phyloP scores from a whole-genome alignment of 2,888 invertebrate species.

The Coenonympha glycerion region DNA sequence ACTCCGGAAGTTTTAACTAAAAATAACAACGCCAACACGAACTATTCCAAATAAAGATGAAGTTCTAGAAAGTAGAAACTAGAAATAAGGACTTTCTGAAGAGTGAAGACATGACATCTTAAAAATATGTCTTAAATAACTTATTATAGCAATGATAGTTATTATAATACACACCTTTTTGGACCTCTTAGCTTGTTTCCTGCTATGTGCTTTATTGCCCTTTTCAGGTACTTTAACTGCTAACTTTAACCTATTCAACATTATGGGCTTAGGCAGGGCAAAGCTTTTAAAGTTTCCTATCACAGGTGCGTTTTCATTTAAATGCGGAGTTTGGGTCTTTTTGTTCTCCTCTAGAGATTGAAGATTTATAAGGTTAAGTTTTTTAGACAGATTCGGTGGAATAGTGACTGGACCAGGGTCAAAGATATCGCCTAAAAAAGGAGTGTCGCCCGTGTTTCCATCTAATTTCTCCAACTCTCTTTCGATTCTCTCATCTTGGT shows the following conservation, averaged over 20 bases:
- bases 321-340: slow-evolving; percentile 34
- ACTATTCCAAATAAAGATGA: too few relatives aligned
- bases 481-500: slow-evolving; percentile 59
- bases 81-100: too few relatives aligned
- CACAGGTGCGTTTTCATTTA: slow-evolving; percentile 55
- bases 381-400: slow-evolving; percentile 46
- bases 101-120: slow-evolving; percentile 9
- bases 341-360: slow-evolving; percentile 42
- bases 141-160: slow-evolving; percentile 4
- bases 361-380: slow-evolving; percentile 52
- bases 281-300: slow-evolving; percentile 73
- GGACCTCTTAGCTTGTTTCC: slow-evolving; percentile 46
- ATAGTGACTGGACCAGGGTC: slow-evolving; percentile 60
- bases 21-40: too few relatives aligned
- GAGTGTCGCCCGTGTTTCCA: slow-evolving; percentile 58
- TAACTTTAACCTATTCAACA: slow-evolving; percentile 66
- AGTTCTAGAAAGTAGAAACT: too few relatives aligned
- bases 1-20: too few relatives aligned
- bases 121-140: slow-evolving; percentile 14
- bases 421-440: slow-evolving; percentile 70
- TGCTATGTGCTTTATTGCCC: slow-evolving; percentile 40
- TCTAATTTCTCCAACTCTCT: slow-evolving; percentile 55
- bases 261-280: slow-evolving; percentile 67
- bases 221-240: slow-evolving; percentile 56
- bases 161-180: slow-evolving; percentile 64